Conservation (phyloP, 2,113 vertebrate species). For the Platysteira castanea region DNA sequence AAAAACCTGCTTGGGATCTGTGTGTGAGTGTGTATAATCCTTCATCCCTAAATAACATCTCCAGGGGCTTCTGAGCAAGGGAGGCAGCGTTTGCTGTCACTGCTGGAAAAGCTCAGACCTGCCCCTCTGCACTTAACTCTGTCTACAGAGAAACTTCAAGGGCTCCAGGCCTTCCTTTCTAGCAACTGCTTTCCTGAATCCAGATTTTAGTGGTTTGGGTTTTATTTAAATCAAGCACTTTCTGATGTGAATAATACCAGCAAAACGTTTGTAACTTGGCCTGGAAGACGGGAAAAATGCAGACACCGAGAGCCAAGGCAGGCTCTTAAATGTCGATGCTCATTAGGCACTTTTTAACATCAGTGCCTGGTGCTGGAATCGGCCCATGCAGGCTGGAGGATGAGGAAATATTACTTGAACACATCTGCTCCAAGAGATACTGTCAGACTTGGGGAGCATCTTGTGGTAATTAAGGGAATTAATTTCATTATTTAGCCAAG, state of each 20-base stretch:
- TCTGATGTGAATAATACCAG: slow-evolving; percentile 37
- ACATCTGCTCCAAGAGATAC: slow-evolving; percentile 37
- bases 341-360: neutral
- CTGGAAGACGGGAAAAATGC: neutral
- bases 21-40: neutral
- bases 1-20: neutral
- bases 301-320: slow-evolving; percentile 11
- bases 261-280: slow-evolving; percentile 4
- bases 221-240: neutral
- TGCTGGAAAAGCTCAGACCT: neutral
- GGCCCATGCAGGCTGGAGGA: slow-evolving; percentile 54
- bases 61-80: neutral
- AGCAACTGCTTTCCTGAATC: neutral
- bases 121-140: neutral
- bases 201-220: slow-evolving; percentile 1
- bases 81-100: neutral
- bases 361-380: slow-evolving; percentile 38
- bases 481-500: neutral
- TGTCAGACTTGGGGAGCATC: slow-evolving; percentile 59
- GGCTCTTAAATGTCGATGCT: neutral
- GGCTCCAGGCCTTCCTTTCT: slow-evolving; percentile 8
- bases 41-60: neutral
- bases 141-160: neutral
- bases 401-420: neutral
- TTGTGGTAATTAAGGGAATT: slow-evolving; percentile 61